Percentiles rank a stretch among this genome's conserved stretches.
These are phyloP conservation scores for Eristalinus sepulchralis DNA, from an alignment of 2,888 invertebrate species.

Conservation along the genomic window DNA sequence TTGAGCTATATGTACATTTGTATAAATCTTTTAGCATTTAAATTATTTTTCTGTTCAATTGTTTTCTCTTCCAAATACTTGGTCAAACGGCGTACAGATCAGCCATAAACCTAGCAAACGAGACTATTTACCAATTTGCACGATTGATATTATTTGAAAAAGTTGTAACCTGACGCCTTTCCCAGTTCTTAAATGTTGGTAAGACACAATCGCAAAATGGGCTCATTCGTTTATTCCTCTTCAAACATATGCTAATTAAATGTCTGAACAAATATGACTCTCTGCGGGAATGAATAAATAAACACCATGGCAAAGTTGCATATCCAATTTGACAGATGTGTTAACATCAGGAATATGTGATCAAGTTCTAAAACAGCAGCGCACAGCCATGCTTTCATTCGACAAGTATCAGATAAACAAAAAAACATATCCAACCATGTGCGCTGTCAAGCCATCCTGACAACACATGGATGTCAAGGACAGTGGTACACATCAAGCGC, in stretches of 20 bases:
- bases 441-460: slow-evolving; percentile 16
- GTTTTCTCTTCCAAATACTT: too few species aligned
- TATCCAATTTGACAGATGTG: not conserved
- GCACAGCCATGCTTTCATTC: not conserved
- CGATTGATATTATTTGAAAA: too few species aligned
- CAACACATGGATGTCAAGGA: slow-evolving; percentile 50
- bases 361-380: slow-evolving; percentile 14
- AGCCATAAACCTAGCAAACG: too few species aligned
- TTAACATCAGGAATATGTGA: not conserved
- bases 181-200: too few species aligned
- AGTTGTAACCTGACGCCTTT: too few species aligned
- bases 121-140: too few species aligned
- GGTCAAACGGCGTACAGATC: too few species aligned
- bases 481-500: slow-evolving; percentile 19
- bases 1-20: too few species aligned
- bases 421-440: not conserved
- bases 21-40: too few species aligned
- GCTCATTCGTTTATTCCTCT: not conserved
- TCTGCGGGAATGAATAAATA: not conserved
- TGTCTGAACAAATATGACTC: not conserved
- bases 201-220: too few species aligned
- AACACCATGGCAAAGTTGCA: not conserved
- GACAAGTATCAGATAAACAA: slow-evolving; percentile 9
- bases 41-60: too few species aligned
- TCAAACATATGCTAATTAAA: not conserved